Percentiles rank a stretch among this genome's conserved stretches.
Evolutionary conservation across 1,140 invertebrate species (phyloP).

Genomic region (Riptortus pedestris): DNA sequence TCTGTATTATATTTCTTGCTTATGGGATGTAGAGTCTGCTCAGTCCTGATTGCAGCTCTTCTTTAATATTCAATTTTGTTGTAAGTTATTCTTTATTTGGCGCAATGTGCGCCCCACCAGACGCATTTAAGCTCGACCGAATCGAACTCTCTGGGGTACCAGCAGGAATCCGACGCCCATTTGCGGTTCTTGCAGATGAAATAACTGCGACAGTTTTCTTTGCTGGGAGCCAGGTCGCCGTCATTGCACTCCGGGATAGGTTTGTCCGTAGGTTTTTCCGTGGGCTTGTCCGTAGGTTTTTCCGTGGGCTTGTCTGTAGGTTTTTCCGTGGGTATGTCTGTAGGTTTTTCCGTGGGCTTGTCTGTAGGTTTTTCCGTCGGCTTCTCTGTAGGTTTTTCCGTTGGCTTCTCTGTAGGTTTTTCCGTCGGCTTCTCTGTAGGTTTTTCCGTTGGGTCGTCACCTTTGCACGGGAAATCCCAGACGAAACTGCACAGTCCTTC

Average conservation of each 20-base stretch:
- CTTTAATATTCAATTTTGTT: too few species aligned
- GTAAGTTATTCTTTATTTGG: too few species aligned
- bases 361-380: not conserved
- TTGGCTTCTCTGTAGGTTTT: not conserved
- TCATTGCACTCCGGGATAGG: not conserved
- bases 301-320: not conserved
- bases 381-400: not conserved
- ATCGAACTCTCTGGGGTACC: not conserved
- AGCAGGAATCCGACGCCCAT: not conserved
- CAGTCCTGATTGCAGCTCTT: too few species aligned
- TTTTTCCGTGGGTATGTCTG: not conserved
- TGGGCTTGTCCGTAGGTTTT: not conserved
- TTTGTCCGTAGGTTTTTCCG: not conserved
- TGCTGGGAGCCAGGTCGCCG: too few species aligned
- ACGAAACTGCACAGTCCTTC: not conserved
- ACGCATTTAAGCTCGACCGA: not conserved
- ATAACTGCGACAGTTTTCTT: not conserved
- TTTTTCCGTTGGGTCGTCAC: not conserved
- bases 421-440: not conserved
- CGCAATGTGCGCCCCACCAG: not conserved
- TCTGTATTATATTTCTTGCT: too few species aligned
- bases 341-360: not conserved
- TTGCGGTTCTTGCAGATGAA: not conserved
- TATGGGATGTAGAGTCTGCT: too few species aligned
- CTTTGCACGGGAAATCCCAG: not conserved